Base-by-base conservation (phyloP, 2,113 vertebrate species). In the Platysternon megacephalum region DNA sequence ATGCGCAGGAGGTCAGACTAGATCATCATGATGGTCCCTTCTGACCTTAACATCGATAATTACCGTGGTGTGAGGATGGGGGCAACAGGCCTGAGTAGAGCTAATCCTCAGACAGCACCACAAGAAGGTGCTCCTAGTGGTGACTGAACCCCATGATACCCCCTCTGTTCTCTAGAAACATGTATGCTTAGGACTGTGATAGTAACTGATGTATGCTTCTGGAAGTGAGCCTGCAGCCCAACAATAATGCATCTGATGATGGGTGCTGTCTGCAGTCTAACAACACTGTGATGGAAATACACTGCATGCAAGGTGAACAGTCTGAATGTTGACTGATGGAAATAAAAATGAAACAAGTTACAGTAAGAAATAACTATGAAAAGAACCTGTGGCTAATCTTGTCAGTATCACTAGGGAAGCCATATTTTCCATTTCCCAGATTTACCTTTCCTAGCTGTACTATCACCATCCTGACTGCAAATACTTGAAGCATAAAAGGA, bases 371-470 rank as follows among this genome's bases (percentile, higher is more conserved):
- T 2, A 87, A 86, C 51, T 35, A 65, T 85, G 76, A 89, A 52
- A 84, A 92, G 80, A 93, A 88, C 58, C 83, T 87, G 35, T 9
- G 17, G 84, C 35, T 32, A 89, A 93, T 3, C 61, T 35, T 84
- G 65, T 61, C 39, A 55, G 49, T 12, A 94, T 17, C n/a, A 61
- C 76, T 5, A 51, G 46, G 81, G 42, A 95, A 86, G 32, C 28
- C 87, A 52, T 94, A 24, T 21, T 92, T 92, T 92, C 78, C 74
- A 3, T 82, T 93, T 80, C 84, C 86, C 89, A 81, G 82, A 88
- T 97, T 94, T 97, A 92, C 56, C 10, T 86, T 95, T 85, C 85
- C 35, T 81, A 51, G 32, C n/a, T 93, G 28, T 87, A 44, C n/a
- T 65, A 83, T 85, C 46, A 92, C 68, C 91, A 91, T 86, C 61